These are phyloP conservation scores for Prionailurus viverrinus DNA, from an alignment of 2,113 vertebrate species.

Conservation along the genomic window DNA sequence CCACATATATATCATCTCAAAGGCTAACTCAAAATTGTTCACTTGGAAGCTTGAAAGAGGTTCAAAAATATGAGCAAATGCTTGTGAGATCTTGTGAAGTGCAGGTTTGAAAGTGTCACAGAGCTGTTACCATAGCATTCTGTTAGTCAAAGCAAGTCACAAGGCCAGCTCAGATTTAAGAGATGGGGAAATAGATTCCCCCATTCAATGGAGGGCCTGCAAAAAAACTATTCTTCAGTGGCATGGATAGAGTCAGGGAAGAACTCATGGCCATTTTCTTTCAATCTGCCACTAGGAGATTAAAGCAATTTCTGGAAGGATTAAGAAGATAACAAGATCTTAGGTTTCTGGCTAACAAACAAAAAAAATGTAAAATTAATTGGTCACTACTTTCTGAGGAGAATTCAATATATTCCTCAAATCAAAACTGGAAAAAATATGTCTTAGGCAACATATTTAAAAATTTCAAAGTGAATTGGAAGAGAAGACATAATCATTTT, in stretches of 20 bases:
- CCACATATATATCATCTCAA: not conserved
- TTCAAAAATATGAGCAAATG: not conserved
- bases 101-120: fast-evolving
- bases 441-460: not conserved
- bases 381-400: not conserved
- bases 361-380: not conserved
- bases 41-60: not conserved
- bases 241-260: not conserved
- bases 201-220: fast-evolving
- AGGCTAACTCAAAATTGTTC: not conserved
- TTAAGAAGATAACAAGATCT: not conserved
- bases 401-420: not conserved
- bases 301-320: not conserved
- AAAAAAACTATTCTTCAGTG: not conserved
- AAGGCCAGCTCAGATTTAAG: not conserved
- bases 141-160: not conserved
- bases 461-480: conserved; percentile 19
- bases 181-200: not conserved
- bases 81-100: not conserved
- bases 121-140: not conserved
- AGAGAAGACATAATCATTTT: not conserved
- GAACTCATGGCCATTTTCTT: not conserved
- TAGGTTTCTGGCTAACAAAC: not conserved
- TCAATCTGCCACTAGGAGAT: not conserved
- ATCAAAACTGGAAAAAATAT: not conserved